Evolutionary conservation across 2,113 vertebrate genomes (phyloP), one percentile per base, ranked within the genome.

Genomic region (Chascanopsetta lugubris): DNA sequence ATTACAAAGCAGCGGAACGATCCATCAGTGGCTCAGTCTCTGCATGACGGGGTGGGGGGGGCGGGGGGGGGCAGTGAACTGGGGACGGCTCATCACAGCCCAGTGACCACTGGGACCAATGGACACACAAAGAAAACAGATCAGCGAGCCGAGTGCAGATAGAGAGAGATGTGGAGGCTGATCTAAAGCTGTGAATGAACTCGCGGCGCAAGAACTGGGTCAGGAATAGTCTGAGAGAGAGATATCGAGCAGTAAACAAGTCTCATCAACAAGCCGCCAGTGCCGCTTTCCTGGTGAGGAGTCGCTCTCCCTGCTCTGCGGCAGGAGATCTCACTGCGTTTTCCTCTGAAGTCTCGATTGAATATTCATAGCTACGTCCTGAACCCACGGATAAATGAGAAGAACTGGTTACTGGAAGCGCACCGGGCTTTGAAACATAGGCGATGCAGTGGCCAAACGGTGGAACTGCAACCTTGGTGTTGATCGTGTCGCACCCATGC

Each of bases 181-280:
- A 9, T 46, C 13, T 45, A 36, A 3, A 8, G 29, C 57, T 61
- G 64, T 57, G 29, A 56, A 65, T 26, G 62, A 65, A 64, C 24
- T 54, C 46, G 43, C 63, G 21, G 29, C 65, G 36, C 22, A 40
- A 53, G 46, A 90, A 84, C 25, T 82, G 67, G 82, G 84, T 82
- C 75, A 78, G 65, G 24, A 66, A 72, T 13, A 56, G 32, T 61
- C 50, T 48, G 43, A 38, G 56, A 78, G 56, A 78, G 64, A 65
- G 58, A 45, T 60, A 69, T 36, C 38, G 30, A 62, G 61, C 48
- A 27, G 69, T 77, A 82, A 88, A 75, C 71, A 85, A 67, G 69
- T 58, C 64, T 38, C 62, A 62, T 58, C 49, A 64, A 54, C 63
- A 38, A 75, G 62, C 61, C 71, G 56, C 66, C 48, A 15, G 9